These are phyloP conservation scores for Cataglyphis altisquamis DNA, from an alignment of 2,888 invertebrate species.

Conservation along the genomic window DNA sequence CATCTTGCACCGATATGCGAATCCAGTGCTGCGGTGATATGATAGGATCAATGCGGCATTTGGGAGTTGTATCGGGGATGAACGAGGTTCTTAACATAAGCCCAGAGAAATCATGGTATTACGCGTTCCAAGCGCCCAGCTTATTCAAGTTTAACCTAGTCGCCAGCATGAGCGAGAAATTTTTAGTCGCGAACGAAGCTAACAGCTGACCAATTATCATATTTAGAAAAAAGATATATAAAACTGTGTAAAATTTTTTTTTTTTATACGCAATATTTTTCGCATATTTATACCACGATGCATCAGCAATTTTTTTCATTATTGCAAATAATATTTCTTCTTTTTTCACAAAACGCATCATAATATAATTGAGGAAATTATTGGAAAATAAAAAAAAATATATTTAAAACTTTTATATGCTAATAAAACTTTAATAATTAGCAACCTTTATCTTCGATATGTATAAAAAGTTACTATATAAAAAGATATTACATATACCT, in stretches of 20 bases:
- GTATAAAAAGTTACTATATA: background rate
- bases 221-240: background rate
- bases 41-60: constrained; percentile 43
- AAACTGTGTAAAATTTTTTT: background rate
- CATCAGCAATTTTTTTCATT: background rate
- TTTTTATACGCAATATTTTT: background rate
- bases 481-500: background rate
- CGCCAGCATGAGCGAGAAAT: constrained; percentile 17
- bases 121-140: constrained; percentile 22
- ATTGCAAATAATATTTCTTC: background rate
- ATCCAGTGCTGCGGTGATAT: constrained; percentile 15
- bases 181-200: constrained; percentile 1
- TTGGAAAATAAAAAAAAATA: background rate
- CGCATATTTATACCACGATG: background rate
- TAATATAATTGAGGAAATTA: background rate
- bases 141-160: constrained; percentile 42
- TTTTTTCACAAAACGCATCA: background rate
- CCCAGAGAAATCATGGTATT: constrained; percentile 48
- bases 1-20: constrained; percentile 3
- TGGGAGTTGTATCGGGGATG: constrained; percentile 47
- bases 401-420: background rate
- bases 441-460: background rate
- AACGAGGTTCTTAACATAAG: constrained; percentile 53
- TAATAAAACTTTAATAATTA: background rate
- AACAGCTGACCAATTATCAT: constrained; percentile 16